Evolutionary conservation across 2,113 vertebrate genomes (phyloP), one percentile per base, ranked within the genome.

Genomic region (Zosterops pallidus): DNA sequence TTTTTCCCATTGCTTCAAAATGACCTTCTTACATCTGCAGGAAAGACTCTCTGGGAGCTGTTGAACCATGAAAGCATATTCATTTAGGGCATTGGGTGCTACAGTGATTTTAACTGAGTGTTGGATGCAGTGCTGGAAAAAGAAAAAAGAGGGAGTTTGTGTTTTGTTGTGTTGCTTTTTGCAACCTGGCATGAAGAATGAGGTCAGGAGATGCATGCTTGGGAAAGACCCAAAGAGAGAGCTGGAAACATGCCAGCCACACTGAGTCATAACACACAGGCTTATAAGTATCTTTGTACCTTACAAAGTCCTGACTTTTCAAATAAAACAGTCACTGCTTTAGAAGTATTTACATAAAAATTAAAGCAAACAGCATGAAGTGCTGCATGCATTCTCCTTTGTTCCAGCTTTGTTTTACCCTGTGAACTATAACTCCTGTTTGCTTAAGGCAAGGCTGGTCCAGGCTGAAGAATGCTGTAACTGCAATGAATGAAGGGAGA

Each of bases 211-310:
- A 92, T 97, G 83, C 6, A 9, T 93, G 90, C 86, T 85, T 93
- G 88, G 94, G 91, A 97, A 95, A 93, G 93, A 94, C 96, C 96
- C 92, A 96, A 25, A 90, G 83, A 93, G 74, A 77, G 81, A 72
- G 65, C 55, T 95, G 95, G 96, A 96, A 79, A 57, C 23, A 11
- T 0, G 65, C 96, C 95, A 97, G 75, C 89, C 62, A 13, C 53
- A 19, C 82, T 91, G 94, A 96, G 72, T 96, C 92, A 94, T 87
- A 96, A 76, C 89, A 89, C 91, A 92, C 90, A 63, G 81, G 74
- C 90, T 94, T 88, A 1, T 69, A 81, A 86, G 89, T 96, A 89
- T 95, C 88, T 72, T 82, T 79, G 83, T 97, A 96, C 89, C 81
- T 95, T 92, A 81, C 89, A 50, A 81, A 89, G 89, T 76, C 91